A percentile compares a stretch with the other conserved stretches of the same genome.
Conservation (phyloP, 2,888 invertebrate species). For the Tholera decimalis region DNA sequence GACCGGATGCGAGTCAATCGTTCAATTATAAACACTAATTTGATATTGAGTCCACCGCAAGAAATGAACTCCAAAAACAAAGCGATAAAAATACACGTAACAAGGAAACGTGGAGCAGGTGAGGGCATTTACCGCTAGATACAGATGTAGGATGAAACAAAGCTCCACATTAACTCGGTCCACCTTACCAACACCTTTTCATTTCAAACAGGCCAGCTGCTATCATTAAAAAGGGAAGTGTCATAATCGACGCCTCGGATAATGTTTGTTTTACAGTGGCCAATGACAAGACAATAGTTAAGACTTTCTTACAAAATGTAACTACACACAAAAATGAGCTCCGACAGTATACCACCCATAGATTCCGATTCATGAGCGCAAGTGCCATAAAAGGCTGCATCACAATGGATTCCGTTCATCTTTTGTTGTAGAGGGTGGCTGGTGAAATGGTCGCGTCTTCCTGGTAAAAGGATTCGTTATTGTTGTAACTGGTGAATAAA, state of each 20-base stretch:
- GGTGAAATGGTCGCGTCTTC: slow-evolving; percentile 80
- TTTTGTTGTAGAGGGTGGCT: slow-evolving; percentile 80
- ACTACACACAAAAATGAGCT: slow-evolving; percentile 62
- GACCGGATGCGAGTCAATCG: slow-evolving; percentile 57
- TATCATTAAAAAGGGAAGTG: slow-evolving; percentile 77
- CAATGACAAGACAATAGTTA: slow-evolving; percentile 74
- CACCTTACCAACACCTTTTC: slow-evolving; percentile 73
- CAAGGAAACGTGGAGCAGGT: slow-evolving; percentile 79
- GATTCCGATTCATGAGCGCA: slow-evolving; percentile 75
- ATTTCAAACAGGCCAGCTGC: slow-evolving; percentile 77
- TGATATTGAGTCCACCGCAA: slow-evolving; percentile 56
- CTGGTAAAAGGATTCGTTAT: slow-evolving; percentile 80
- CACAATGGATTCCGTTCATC: slow-evolving; percentile 78
- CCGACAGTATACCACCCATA: slow-evolving; percentile 73
- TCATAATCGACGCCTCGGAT: slow-evolving; percentile 82
- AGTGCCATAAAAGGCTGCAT: slow-evolving; percentile 73
- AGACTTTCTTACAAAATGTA: slow-evolving; percentile 66
- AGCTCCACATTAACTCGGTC: slow-evolving; percentile 55
- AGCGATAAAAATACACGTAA: slow-evolving; percentile 61
- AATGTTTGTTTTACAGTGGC: slow-evolving; percentile 80
- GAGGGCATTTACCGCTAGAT: slow-evolving; percentile 80
- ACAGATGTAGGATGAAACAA: slow-evolving; percentile 73
- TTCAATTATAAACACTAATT: slow-evolving; percentile 55
- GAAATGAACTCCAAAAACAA: slow-evolving; percentile 57
- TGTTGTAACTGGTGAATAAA: slow-evolving; percentile 82